Base-by-base conservation (phyloP, 2,888 invertebrate genomes). In the Drosophila cognata region DNA sequence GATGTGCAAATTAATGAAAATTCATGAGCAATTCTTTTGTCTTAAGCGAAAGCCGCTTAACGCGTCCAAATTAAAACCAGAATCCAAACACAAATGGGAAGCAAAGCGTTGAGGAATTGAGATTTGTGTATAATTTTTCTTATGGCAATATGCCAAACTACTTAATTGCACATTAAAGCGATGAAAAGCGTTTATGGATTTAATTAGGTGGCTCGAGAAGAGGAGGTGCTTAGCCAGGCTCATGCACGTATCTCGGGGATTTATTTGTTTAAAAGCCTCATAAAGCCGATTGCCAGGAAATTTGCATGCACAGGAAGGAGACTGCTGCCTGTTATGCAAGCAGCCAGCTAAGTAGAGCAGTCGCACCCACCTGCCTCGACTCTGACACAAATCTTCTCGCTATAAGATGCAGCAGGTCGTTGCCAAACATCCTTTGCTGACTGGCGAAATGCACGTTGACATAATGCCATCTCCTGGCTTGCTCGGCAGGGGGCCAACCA, bases 1-100 rank as follows among this genome's bases (percentile, higher is more conserved):
- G 65, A 35, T 70, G 56, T 36, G 71, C 58, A 78, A 88, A 85
- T 85, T 85, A 88, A 85, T 88, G 84, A 84, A 88, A 85, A 88
- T 85, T 85, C 86, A 85, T 82, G 84, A 88, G 82, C 80, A 83
- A 71, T 80, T 74, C 79, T 63, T 69, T 69, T 70, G 66, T 65
- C 59, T 68, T 43, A 55, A 46, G 52, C 46, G 43, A 43, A 51
- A 46, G 60, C 21, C 51, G 74, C 74, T 77, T 85, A 85, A 83
- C 73, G 84, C 73, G 75, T 71, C 43, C 66, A 85, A 85, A 88
- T 88, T 75, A 88, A 88, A 85, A 79, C 79, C 81, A 64, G 79
- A 46, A 46, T 74, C 81, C 58, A 60, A 74, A 79, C 72, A 83
- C 79, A 74, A 82, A 82, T 85, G 81, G 59, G 58, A 74, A 67